Percentiles rank a stretch among this genome's conserved stretches.
phyloP scores from a whole-genome alignment of 2,113 vertebrate species.

The Poicephalus meyeri region DNA sequence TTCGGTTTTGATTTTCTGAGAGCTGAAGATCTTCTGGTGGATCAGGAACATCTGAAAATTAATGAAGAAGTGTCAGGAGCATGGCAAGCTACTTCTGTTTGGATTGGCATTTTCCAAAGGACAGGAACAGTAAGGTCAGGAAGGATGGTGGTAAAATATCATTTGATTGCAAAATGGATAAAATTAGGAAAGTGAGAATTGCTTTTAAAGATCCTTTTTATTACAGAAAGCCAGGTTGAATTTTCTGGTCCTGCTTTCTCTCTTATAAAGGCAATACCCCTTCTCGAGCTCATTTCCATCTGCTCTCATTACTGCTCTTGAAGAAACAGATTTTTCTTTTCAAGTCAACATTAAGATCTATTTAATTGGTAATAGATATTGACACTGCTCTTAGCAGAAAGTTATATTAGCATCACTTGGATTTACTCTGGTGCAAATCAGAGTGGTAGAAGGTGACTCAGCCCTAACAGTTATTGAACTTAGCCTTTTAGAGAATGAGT shows the following conservation, averaged over 20 bases:
- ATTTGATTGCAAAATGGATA: background rate
- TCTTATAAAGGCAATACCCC: background rate
- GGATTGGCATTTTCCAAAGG: background rate
- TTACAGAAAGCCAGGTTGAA: background rate
- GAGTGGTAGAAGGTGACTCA: background rate
- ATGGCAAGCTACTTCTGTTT: background rate
- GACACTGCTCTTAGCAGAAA: background rate
- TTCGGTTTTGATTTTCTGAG: constrained; percentile 83
- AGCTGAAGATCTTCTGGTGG: constrained; percentile 84
- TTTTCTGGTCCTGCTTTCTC: background rate
- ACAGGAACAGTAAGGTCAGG: background rate
- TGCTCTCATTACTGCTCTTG: background rate
- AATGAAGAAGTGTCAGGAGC: background rate
- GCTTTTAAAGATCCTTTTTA: background rate
- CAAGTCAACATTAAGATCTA: background rate
- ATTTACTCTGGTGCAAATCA: background rate
- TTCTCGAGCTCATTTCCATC: background rate
- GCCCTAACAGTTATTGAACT: background rate
- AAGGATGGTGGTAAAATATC: background rate
- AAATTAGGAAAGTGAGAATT: background rate
- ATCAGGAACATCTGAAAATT: constrained; percentile 85
- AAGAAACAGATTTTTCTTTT: background rate
- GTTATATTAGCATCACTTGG: background rate
- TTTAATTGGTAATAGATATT: background rate
- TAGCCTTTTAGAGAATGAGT: background rate